Evolutionary conservation across 2,113 vertebrate species (phyloP).

Genomic region (Oryzias melastigma): DNA sequence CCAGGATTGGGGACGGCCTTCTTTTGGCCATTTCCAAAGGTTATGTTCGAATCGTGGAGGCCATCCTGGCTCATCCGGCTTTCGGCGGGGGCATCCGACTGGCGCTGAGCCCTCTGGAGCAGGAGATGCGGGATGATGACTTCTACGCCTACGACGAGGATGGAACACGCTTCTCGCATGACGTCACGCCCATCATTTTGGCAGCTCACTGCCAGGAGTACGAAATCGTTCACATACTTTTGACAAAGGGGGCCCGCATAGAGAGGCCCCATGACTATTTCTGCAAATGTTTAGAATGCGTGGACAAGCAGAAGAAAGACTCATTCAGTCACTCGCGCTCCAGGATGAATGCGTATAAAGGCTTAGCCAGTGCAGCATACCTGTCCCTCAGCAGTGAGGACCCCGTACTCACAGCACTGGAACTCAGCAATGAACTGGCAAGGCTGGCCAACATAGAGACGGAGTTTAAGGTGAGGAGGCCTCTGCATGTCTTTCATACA

Average conservation of each 20-base stretch:
- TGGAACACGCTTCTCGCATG: slow-evolving; percentile 94
- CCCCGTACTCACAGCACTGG: slow-evolving; percentile 91
- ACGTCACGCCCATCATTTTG: slow-evolving; percentile 92
- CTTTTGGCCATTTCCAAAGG: slow-evolving; percentile 95
- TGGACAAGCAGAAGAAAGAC: slow-evolving; percentile 89
- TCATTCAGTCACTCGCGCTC: slow-evolving; percentile 96
- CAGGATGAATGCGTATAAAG: slow-evolving; percentile 97
- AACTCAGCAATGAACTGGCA: slow-evolving; percentile 96
- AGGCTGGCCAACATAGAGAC: slow-evolving; percentile 97
- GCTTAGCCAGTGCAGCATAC: slow-evolving; percentile 93
- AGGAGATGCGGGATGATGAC: slow-evolving; percentile 91
- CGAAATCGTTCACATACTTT: slow-evolving; percentile 94
- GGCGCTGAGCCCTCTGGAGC: slow-evolving; percentile 88
- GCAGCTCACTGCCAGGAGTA: slow-evolving; percentile 97
- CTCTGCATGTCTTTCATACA: slow-evolving; percentile 3
- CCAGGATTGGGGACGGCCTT: slow-evolving; percentile 89
- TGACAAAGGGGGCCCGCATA: slow-evolving; percentile 91
- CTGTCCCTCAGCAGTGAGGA: slow-evolving; percentile 95
- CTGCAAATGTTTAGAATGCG: slow-evolving; percentile 91
- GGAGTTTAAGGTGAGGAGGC: slow-evolving; percentile 91
- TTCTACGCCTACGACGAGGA: slow-evolving; percentile 97
- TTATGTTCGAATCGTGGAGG: slow-evolving; percentile 95
- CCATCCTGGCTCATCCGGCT: slow-evolving; percentile 90
- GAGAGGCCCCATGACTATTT: slow-evolving; percentile 97
- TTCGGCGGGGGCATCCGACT: slow-evolving; percentile 88